phyloP scores from a whole-genome alignment of 2,797 vertebrate species.

The Pangasius mekongensis region DNA sequence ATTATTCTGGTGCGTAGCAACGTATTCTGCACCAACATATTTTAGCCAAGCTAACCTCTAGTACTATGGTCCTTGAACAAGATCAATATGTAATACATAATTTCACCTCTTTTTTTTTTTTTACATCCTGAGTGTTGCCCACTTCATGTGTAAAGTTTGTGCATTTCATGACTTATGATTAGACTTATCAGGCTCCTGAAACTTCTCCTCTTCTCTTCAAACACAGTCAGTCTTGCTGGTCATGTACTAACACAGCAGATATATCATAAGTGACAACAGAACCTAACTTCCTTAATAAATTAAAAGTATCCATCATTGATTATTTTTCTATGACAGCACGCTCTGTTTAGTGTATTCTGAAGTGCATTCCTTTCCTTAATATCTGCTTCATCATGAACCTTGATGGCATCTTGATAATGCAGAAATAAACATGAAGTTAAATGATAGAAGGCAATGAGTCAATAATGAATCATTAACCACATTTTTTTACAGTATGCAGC shows the following conservation, averaged over 20 bases:
- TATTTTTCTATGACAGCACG: not conserved
- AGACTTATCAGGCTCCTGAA: not conserved
- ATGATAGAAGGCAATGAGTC: not conserved
- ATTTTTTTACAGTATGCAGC: not conserved
- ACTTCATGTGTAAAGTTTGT: not conserved
- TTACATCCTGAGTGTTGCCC: not conserved
- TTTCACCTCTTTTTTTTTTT: not conserved
- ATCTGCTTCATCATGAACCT: not conserved
- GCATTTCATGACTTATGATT: not conserved
- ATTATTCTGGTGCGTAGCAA: not conserved
- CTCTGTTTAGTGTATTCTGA: not conserved
- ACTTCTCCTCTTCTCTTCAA: not conserved
- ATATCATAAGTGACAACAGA: not conserved
- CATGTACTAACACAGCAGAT: not conserved
- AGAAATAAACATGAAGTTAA: not conserved
- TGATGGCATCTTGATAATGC: not conserved
- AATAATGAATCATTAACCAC: not conserved
- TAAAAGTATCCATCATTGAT: not conserved
- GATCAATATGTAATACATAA: not conserved
- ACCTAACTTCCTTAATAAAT: not conserved
- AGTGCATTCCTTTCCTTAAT: not conserved
- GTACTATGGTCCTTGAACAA: not conserved
- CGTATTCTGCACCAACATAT: slow-evolving; percentile 1
- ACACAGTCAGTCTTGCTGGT: not conserved
- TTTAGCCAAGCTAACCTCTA: not conserved